Conservation (phyloP, 1,140 invertebrate genomes). For the Geopemphigus sp. region DNA sequence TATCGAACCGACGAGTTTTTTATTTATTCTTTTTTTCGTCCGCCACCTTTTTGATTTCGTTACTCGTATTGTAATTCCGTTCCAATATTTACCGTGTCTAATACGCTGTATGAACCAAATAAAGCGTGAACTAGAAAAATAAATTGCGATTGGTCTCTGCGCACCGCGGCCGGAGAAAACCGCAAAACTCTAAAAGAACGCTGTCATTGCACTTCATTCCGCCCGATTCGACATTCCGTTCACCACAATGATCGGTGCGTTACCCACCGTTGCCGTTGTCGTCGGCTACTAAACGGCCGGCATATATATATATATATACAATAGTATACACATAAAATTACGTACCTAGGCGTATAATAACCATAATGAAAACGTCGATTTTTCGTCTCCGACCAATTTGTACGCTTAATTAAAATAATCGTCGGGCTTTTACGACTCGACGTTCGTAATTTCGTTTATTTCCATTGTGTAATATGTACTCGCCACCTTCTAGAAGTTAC, state of each 20-base stretch:
- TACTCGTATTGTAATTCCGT: slow-evolving; percentile 35
- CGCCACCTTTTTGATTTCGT: neutral
- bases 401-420: slow-evolving; percentile 15
- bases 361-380: neutral
- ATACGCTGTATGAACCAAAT: slow-evolving; percentile 38
- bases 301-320: neutral
- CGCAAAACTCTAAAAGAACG: slow-evolving; percentile 43
- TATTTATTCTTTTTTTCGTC: neutral
- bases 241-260: slow-evolving; percentile 9
- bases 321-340: neutral
- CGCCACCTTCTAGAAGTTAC: neutral
- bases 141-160: slow-evolving; percentile 40
- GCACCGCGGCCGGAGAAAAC: slow-evolving; percentile 10
- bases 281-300: neutral
- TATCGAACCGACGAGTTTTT: neutral
- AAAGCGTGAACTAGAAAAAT: slow-evolving; percentile 47
- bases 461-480: neutral
- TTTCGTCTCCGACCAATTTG: neutral
- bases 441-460: neutral
- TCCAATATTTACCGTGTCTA: slow-evolving; percentile 45
- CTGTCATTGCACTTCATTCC: slow-evolving; percentile 37
- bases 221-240: slow-evolving; percentile 27
- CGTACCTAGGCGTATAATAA: neutral
- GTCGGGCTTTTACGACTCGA: neutral
- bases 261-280: neutral